Percentiles rank a stretch among this genome's conserved stretches.
These are phyloP conservation scores for Iselma pallidipennis DNA, from an alignment of 2,888 invertebrate genomes.

Conservation along the genomic window DNA sequence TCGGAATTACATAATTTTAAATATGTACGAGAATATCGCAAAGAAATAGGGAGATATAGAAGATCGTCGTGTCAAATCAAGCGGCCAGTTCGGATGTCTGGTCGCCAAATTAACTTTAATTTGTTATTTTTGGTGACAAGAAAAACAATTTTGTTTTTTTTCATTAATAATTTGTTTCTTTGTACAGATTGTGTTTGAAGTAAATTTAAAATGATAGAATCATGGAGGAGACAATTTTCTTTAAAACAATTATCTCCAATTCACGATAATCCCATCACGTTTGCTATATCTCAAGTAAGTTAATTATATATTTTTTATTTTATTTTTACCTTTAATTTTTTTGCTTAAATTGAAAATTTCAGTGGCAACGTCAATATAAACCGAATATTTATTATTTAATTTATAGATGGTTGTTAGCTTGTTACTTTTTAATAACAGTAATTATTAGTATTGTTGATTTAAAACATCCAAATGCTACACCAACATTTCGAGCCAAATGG, in stretches of 20 bases:
- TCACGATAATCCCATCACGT: constrained; percentile 44
- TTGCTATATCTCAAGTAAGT: constrained; percentile 50
- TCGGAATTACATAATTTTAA: constrained; percentile 12
- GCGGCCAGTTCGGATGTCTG: constrained; percentile 11
- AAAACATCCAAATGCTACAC: constrained; percentile 50
- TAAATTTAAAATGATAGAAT: constrained; percentile 29
- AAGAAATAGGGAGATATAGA: neutral
- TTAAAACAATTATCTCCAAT: constrained; percentile 38
- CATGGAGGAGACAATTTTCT: constrained; percentile 47
- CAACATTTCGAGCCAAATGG: constrained; percentile 64
- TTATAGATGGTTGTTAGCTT: constrained; percentile 62
- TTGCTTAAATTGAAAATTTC: constrained; percentile 40
- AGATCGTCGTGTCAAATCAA: constrained; percentile 6
- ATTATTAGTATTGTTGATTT: constrained; percentile 51
- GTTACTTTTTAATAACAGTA: constrained; percentile 54
- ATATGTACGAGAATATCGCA: constrained; percentile 8
- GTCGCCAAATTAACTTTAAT: neutral
- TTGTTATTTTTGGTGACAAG: neutral
- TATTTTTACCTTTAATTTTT: neutral
- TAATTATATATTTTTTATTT: constrained; percentile 9
- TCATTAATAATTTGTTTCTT: constrained; percentile 3
- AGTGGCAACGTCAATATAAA: constrained; percentile 62
- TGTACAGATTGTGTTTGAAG: constrained; percentile 5
- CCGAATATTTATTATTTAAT: constrained; percentile 57
- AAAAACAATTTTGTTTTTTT: neutral